phyloP scores from a whole-genome alignment of 2,113 vertebrate species.

The Tyrannus savana region DNA sequence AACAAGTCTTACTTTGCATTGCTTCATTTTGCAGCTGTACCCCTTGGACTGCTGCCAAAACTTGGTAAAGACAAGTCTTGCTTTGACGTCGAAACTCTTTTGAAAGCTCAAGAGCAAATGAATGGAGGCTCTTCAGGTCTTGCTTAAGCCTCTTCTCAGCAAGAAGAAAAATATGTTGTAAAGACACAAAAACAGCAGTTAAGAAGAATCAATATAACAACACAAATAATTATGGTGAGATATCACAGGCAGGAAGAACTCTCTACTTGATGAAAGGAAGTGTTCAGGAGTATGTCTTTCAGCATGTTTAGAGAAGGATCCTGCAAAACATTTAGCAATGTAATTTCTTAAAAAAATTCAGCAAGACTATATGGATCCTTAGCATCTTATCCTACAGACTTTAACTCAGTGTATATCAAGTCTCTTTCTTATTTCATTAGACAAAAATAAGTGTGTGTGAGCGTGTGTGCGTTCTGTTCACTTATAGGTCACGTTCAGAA shows the following conservation, averaged over 20 bases:
- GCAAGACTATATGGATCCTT: background rate
- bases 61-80: background rate
- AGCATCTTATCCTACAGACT: background rate
- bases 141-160: slow-evolving; percentile 48
- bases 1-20: slow-evolving; percentile 51
- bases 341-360: background rate
- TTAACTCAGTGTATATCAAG: background rate
- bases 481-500: background rate
- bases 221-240: background rate
- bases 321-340: background rate
- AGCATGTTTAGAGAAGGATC: background rate
- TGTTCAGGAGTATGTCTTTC: background rate
- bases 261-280: background rate
- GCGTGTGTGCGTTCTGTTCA: background rate
- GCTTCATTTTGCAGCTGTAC: slow-evolving; percentile 29
- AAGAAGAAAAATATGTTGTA: background rate
- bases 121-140: slow-evolving; percentile 37
- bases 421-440: background rate
- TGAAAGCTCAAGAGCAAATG: slow-evolving; percentile 18
- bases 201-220: background rate
- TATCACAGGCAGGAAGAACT: background rate
- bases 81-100: background rate
- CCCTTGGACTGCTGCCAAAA: background rate
- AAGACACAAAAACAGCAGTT: background rate
- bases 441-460: background rate